Evolutionary conservation across 2,888 invertebrate species (phyloP).

Genomic region (Priocnemis perturbator): DNA sequence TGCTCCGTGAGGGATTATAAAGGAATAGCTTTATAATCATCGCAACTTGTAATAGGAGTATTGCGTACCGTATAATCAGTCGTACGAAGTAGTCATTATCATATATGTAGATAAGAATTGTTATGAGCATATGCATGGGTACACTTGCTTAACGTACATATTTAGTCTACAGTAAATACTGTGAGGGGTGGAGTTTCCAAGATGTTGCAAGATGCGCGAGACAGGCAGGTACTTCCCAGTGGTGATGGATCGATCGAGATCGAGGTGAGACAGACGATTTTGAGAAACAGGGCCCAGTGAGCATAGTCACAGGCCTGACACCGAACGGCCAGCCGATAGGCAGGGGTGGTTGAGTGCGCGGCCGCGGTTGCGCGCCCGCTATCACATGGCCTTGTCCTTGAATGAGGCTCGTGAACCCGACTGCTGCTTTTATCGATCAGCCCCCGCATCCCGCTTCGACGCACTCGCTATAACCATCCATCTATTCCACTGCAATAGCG

Average conservation of each 20-base stretch:
- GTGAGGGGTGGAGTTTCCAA: no score
- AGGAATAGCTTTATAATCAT: no score
- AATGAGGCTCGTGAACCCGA: slow-evolving; percentile 76
- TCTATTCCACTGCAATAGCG: slow-evolving; percentile 69
- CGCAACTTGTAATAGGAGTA: no score
- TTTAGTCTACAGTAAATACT: no score
- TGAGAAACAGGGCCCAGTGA: slow-evolving; percentile 22
- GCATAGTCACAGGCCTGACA: slow-evolving; percentile 42
- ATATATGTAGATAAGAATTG: neutral
- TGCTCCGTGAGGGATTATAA: no score
- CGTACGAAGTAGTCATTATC: no score
- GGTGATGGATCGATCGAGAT: no score
- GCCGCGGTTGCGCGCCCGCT: slow-evolving; percentile 73
- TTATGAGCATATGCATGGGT: neutral
- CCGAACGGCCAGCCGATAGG: slow-evolving; percentile 57
- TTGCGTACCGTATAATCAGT: no score
- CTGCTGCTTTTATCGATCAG: slow-evolving; percentile 74
- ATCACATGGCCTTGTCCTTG: slow-evolving; percentile 80
- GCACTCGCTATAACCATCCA: slow-evolving; percentile 67
- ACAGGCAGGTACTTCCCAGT: no score
- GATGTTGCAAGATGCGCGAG: no score
- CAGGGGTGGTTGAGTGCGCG: slow-evolving; percentile 71
- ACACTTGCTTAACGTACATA: no score
- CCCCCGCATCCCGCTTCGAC: slow-evolving; percentile 73
- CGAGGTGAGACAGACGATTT: no score